Evolutionary conservation across 2,888 invertebrate species (phyloP).

Genomic region (Bombylius major): DNA sequence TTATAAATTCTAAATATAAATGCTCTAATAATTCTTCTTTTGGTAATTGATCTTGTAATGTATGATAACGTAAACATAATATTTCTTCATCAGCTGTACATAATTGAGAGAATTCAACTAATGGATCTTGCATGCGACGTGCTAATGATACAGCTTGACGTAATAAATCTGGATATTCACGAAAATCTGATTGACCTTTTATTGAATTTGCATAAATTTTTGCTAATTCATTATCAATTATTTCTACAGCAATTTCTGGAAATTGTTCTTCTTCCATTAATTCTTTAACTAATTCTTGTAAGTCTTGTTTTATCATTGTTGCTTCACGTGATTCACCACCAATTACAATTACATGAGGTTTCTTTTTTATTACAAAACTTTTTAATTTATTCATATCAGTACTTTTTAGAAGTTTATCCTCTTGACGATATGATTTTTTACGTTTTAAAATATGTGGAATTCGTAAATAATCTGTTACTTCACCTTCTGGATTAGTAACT

Average conservation of each 20-base stretch:
- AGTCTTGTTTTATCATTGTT: conserved; percentile 63
- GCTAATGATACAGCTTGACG: conserved; percentile 90
- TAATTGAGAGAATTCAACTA: conserved; percentile 90
- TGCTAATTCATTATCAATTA: conserved; percentile 87
- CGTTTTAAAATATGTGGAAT: conserved; percentile 75
- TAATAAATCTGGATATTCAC: conserved; percentile 83
- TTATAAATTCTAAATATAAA: conserved; percentile 80
- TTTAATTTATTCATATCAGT: conserved; percentile 54
- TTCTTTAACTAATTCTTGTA: conserved; percentile 59
- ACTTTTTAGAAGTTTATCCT: conserved; percentile 54
- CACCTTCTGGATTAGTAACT: conserved; percentile 77
- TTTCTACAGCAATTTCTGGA: conserved; percentile 75
- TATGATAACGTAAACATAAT: conserved; percentile 82
- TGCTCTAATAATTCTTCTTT: conserved; percentile 80
- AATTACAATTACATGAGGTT: conserved; percentile 86
- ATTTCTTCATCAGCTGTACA: conserved; percentile 96
- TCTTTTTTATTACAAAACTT: conserved; percentile 77
- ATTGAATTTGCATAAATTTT: conserved; percentile 86
- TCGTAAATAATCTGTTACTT: conserved; percentile 81
- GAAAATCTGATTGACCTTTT: conserved; percentile 73
- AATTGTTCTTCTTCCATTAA: conserved; percentile 76
- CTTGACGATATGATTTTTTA: conserved; percentile 56
- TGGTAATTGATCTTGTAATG: conserved; percentile 64
- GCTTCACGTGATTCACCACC: conserved; percentile 88
- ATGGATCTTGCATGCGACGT: conserved; percentile 84